Conservation (phyloP, 2,888 invertebrate species). For the Dinocampus coccinellae region DNA sequence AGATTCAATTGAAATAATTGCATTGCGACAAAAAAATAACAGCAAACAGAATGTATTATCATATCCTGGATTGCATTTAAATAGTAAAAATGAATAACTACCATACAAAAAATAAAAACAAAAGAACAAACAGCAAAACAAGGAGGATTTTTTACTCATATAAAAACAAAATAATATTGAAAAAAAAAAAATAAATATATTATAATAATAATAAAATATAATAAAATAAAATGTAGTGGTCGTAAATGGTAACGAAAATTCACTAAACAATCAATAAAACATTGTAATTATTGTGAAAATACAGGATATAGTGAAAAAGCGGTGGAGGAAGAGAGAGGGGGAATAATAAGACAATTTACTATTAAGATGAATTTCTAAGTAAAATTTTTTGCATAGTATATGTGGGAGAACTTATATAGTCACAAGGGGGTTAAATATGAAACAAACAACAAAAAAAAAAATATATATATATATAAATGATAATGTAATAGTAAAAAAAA, state of each 20-base stretch:
- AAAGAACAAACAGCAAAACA: constrained; percentile 40
- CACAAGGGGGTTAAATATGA: constrained; percentile 49
- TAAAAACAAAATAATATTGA: constrained; percentile 38
- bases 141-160: constrained; percentile 50
- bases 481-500: constrained; percentile 14
- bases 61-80: constrained; percentile 62
- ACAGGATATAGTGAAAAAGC: constrained; percentile 23
- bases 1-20: background rate
- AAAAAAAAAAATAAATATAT: constrained; percentile 31
- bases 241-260: background rate
- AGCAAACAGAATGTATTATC: constrained; percentile 45
- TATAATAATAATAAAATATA: too few relatives aligned
- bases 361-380: constrained; percentile 49
- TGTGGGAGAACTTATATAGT: constrained; percentile 42
- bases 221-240: constrained; percentile 37
- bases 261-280: constrained; percentile 36
- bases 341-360: constrained; percentile 38
- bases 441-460: constrained; percentile 30
- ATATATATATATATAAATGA: too few relatives aligned
- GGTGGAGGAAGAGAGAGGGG: constrained; percentile 17
- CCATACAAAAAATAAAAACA: constrained; percentile 32
- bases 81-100: constrained; percentile 39
- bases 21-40: background rate
- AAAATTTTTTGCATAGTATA: constrained; percentile 37
- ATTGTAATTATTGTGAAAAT: constrained; percentile 51